These are phyloP conservation scores for Zygaena filipendulae DNA, from an alignment of 2,888 invertebrate genomes.

Conservation along the genomic window DNA sequence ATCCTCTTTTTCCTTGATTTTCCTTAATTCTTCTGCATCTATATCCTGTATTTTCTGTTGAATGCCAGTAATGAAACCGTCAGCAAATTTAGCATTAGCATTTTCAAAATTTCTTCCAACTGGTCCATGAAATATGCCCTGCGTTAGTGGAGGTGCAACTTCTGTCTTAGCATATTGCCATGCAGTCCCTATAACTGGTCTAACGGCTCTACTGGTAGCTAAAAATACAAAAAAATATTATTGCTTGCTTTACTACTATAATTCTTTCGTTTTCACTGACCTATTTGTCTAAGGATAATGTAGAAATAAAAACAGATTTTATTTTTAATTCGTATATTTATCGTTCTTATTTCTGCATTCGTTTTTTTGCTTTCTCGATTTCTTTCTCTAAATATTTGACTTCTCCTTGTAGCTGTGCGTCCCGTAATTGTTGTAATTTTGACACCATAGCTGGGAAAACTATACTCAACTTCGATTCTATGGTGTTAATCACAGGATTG, in stretches of 20 bases:
- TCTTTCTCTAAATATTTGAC: conserved; percentile 36
- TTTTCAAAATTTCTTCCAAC: conserved; percentile 32
- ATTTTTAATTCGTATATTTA: conserved; percentile 1
- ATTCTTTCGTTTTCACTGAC: too few species aligned
- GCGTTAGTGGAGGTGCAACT: conserved; percentile 41
- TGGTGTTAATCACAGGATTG: conserved; percentile 28
- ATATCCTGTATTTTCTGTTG: conserved; percentile 26
- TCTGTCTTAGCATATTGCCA: conserved; percentile 55
- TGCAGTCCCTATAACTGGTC: conserved; percentile 22
- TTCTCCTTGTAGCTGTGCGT: conserved; percentile 32
- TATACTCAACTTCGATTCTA: conserved; percentile 26
- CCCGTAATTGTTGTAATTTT: conserved; percentile 27
- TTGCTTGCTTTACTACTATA: too few species aligned
- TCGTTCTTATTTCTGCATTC: conserved; percentile 18
- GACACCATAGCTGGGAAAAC: conserved; percentile 20
- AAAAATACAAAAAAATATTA: conserved; percentile 21
- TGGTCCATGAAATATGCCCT: conserved; percentile 29
- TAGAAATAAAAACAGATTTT: neutral
- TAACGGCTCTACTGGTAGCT: conserved; percentile 30
- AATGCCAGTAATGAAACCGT: conserved; percentile 24
- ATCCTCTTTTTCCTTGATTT: conserved; percentile 25
- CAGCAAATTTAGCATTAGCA: conserved; percentile 18
- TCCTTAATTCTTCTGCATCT: conserved; percentile 26
- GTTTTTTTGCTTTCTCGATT: conserved; percentile 31
- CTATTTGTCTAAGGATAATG: too few species aligned